Base-by-base conservation (phyloP, 2,113 vertebrate genomes). In the Pimephales promelas region DNA sequence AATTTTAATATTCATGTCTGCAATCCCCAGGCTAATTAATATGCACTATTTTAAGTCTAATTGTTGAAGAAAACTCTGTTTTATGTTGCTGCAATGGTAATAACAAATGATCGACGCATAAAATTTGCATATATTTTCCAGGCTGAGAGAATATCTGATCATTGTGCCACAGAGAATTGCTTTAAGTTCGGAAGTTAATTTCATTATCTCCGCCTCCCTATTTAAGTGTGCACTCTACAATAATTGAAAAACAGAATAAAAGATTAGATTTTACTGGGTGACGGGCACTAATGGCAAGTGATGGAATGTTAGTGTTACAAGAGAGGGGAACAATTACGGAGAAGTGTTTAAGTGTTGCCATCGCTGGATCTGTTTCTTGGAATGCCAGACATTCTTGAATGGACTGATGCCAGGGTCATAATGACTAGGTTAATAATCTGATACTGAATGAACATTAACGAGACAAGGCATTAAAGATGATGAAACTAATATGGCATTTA, bases 111-210 rank as follows among this genome's bases (percentile, higher is more conserved):
- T 97, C 93, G 96, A 96, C 95, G 95, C 97, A 97, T 98, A 96
- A 94, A 96, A 98, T 98, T 98, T 95, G 94, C 96, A 98, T 98
- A 97, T 93, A 97, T 99, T 97, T 96, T 90, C 87, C 90, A 95
- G 94, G 93, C 95, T 92, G 94, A 92, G 93, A 96, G 94, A 96
- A 95, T 96, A 95, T 97, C 95, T 95, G 95, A 95, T 95, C 93
- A 94, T 96, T 94, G 93, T 95, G 95, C 96, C 96, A 94, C 86
- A 88, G 95, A 98, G 97, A 94, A 97, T 97, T 98, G 94, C 94
- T 96, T 93, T 94, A 96, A 96, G 95, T 97, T 97, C 93, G 93
- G 93, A 95, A 95, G 94, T 95, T 99, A 97, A 97, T 97, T 94
- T 95, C 92, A 96, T 97, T 97, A 96, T 96, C 96, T 97, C 95